Evolutionary conservation across 2,888 invertebrate genomes (phyloP), one percentile per base, ranked within the genome.

Genomic region (Molorchus minor): DNA sequence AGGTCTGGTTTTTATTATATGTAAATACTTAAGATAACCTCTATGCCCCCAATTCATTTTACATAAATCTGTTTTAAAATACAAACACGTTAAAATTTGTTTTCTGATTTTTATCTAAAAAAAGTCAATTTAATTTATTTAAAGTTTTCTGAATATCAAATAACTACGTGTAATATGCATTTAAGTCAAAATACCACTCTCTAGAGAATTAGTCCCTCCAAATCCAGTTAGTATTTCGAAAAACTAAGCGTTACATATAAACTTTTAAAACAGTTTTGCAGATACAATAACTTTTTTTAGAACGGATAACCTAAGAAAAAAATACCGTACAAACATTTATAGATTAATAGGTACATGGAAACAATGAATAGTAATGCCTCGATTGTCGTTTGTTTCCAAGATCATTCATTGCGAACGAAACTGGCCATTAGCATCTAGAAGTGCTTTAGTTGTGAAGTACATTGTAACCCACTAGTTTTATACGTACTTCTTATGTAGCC

Each of bases 331-430:
- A n/a, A n/a, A n/a, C n/a, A 46, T 44, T 46, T 55, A 46, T 56
- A 56, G 49, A 56, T 56, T 56, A 56, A 56, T n/a, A n/a, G n/a
- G n/a, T n/a, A n/a, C 40, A 56, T 56, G 49, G 33, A 56, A 56
- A 56, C 49, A 40, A 21, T 19, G 56, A 35, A 38, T 45, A 36
- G 55, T 46, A 55, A 36, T 25, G 53, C 44, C 40, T 15, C 29
- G 20, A 58, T 52, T 58, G 57, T 58, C 57, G 43, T 49, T 52
- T 46, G 45, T 58, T 51, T 55, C 30, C 43, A 53, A 30, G 43
- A 43, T 43, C 45, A 38, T 55, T 45, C 55, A 45, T 55, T 58
- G 45, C 21, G 35, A 52, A 58, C 57, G 52, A 58, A 58, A 44
- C 52, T 52, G 25, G 45, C 57, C 57, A 58, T 58, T 58, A 58